Percentiles rank a stretch among this genome's conserved stretches.
phyloP scores from a whole-genome alignment of 2,797 vertebrate genomes.

The Tangara arthus region DNA sequence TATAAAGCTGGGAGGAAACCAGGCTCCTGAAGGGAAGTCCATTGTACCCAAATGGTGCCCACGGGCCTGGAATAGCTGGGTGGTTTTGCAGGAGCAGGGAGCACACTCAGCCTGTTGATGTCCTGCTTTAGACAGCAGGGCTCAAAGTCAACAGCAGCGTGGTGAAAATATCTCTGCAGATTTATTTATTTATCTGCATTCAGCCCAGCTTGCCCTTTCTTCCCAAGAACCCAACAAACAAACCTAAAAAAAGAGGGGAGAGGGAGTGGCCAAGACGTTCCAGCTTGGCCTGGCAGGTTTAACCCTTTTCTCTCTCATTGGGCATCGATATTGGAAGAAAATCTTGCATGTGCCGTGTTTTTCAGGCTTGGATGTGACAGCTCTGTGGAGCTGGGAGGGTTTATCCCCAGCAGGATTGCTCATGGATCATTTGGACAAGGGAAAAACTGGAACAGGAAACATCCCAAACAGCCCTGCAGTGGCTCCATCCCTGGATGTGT shows the following conservation, averaged over 20 bases:
- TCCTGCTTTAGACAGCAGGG: not conserved
- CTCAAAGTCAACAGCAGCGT: not conserved
- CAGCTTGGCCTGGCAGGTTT: not conserved
- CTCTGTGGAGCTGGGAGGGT: not conserved
- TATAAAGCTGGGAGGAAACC: not conserved
- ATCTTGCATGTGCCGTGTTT: rapidly evolving
- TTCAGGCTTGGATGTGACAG: not conserved
- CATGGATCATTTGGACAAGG: not conserved
- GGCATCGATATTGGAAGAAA: not conserved
- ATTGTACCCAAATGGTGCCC: not conserved
- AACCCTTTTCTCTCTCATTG: not conserved
- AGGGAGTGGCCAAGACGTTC: not conserved
- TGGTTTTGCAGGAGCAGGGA: not conserved
- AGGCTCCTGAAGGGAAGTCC: not conserved
- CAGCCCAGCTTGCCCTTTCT: not conserved
- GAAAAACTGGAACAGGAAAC: not conserved
- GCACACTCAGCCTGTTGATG: not conserved
- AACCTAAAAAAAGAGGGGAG: not conserved
- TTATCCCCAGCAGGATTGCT: not conserved
- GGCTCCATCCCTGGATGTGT: not conserved
- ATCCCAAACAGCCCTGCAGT: not conserved
- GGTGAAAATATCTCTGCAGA: not conserved
- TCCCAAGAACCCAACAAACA: not conserved
- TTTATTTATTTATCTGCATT: not conserved
- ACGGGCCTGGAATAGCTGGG: not conserved